Evolutionary conservation across 1,140 invertebrate species (phyloP), one percentile per base, ranked within the genome.

Genomic region (Contarinia nasturtii): DNA sequence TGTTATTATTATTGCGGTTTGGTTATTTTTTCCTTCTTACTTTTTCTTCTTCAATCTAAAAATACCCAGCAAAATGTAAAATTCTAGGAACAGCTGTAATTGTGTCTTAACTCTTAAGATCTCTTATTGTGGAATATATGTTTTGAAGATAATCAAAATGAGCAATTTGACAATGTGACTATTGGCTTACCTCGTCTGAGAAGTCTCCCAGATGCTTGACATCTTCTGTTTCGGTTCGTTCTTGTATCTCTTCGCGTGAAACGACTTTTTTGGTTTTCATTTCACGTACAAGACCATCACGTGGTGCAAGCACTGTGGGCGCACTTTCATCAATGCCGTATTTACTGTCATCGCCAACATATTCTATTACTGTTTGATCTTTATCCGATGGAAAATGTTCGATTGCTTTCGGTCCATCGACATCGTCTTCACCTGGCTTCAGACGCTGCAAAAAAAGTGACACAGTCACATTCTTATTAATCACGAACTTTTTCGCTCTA

Each of bases 241-340:
- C 79, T 55, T 90, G 82, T 40, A 76, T 82, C 54, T 89, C 78
- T 61, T 90, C 82, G 22, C 85, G 73, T 15, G 81, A 86, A 50
- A 84, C 76, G 11, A 86, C 74, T 14, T 77, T 74, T 42, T 76
- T 79, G 56, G 89, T 83, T 52, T 78, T 79, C 41, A 81, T 77
- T 62, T 88, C 84, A 41, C 82, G 76, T 20, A 89, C 80, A 40
- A 87, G 67, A 3, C 80, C 79, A 33, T 79, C 80, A 46, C 57
- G 53, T 14, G 59, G 52, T 27, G 61, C 55, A 50, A 63, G 10
- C 27, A 27, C 54, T 11, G 55, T 54, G 27, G 27, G 37, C 56
- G 57, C 10, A 63, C 56, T 51, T 22, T 22, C 11, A 19, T 12
- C 10, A 7, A 12, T 14, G 21, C 21, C 14, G 18, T 12, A 44